Conservation (phyloP, 37 sponge, comb jelly and placozoan species). For the Oopsacas minuta region DNA sequence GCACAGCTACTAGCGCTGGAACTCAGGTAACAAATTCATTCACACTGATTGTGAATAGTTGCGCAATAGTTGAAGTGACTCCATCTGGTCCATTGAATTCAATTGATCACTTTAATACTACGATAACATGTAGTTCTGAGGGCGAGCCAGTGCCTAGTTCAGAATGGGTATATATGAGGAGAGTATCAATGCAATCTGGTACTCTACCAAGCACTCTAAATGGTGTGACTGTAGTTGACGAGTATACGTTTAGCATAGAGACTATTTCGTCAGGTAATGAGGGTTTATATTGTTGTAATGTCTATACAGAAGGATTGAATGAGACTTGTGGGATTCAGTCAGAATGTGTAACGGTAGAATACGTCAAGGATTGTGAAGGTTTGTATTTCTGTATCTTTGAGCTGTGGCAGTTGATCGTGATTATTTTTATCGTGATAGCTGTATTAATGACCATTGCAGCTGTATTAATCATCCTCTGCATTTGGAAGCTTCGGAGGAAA, state of each 20-base stretch:
- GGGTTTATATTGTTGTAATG: neutral
- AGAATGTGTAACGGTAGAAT: neutral
- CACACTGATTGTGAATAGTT: neutral
- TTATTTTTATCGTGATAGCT: too few relatives aligned
- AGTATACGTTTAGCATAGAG: neutral
- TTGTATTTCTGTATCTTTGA: neutral
- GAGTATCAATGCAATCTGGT: neutral
- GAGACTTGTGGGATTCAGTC: neutral
- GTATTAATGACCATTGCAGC: too few relatives aligned
- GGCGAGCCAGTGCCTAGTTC: neutral
- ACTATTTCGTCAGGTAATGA: neutral
- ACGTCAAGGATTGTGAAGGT: neutral
- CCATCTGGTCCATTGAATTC: neutral
- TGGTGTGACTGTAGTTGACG: neutral
- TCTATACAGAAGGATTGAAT: neutral
- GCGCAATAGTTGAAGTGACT: neutral
- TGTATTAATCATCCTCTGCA: too few relatives aligned
- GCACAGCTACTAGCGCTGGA: neutral
- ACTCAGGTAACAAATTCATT: neutral
- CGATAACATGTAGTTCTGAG: neutral
- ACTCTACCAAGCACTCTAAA: neutral
- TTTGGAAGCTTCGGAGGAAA: too few relatives aligned
- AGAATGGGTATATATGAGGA: neutral
- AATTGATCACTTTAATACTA: neutral
- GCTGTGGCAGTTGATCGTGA: neutral